Conservation (phyloP, 2,888 invertebrate genomes). For the Meandrusa payeni region DNA sequence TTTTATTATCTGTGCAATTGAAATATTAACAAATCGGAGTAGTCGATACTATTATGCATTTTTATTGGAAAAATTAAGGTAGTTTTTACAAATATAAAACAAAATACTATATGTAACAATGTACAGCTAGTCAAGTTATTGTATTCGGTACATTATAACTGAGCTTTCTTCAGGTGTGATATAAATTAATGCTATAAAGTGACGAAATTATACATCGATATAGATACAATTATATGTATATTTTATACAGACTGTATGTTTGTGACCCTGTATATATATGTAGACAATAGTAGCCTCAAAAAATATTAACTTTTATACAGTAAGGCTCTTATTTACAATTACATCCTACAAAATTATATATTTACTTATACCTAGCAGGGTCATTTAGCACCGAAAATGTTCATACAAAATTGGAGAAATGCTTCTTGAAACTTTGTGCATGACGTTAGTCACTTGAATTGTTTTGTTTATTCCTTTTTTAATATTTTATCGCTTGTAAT, state of each 20-base stretch:
- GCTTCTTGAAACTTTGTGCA: constrained; percentile 7
- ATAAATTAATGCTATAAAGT: constrained; percentile 59
- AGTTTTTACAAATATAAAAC: constrained; percentile 28
- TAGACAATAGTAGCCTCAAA: constrained; percentile 63
- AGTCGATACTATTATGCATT: constrained; percentile 25
- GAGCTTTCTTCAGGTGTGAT: constrained; percentile 80
- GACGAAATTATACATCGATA: constrained; percentile 34
- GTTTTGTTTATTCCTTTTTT: neutral
- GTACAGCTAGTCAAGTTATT: constrained; percentile 29
- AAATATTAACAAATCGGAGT: neutral
- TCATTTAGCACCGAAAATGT: constrained; percentile 61
- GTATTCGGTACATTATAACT: constrained; percentile 47
- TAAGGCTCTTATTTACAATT: constrained; percentile 57
- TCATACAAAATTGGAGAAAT: constrained; percentile 24
- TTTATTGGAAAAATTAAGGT: constrained; percentile 28
- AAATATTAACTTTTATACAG: constrained; percentile 51
- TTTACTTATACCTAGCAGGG: constrained; percentile 45
- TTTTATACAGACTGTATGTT: constrained; percentile 56
- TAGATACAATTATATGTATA: constrained; percentile 48
- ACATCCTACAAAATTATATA: constrained; percentile 41
- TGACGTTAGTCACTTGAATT: neutral
- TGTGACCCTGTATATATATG: constrained; percentile 66
- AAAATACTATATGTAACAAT: constrained; percentile 28
- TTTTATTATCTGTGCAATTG: neutral
- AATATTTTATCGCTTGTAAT: neutral